A percentile compares a stretch with the other conserved stretches of the same genome.
phyloP scores from a whole-genome alignment of 2,888 invertebrate species.

The Drosophila hamatofila region DNA sequence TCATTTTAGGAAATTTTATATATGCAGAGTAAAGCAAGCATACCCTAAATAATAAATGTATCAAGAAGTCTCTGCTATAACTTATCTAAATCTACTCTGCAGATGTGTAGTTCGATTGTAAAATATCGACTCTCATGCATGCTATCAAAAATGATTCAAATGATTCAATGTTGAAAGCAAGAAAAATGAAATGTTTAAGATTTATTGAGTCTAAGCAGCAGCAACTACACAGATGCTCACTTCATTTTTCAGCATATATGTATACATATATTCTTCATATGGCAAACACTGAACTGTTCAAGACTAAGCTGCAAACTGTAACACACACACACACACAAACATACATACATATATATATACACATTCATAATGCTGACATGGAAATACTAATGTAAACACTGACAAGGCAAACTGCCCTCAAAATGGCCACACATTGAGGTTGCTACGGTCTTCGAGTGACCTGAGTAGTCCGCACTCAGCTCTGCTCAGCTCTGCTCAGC shows the following conservation, averaged over 20 bases:
- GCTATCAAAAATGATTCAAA: not conserved
- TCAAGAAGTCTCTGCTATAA: not conserved
- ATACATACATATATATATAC: conserved; percentile 6
- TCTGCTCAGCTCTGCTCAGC: not conserved
- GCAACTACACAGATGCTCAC: conserved; percentile 6
- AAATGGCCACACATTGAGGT: conserved; percentile 55
- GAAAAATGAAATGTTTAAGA: conserved; percentile 6
- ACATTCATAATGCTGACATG: conserved; percentile 15
- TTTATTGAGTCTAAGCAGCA: conserved; percentile 9
- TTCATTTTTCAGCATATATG: conserved; percentile 12
- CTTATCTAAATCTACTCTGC: not conserved
- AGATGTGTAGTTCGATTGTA: not conserved
- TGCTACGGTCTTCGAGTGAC: not conserved
- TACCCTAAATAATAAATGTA: not conserved
- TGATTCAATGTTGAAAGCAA: conserved; percentile 8
- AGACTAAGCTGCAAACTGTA: conserved; percentile 17
- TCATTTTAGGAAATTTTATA: not conserved
- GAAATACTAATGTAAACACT: conserved; percentile 19
- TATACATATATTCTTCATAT: conserved; percentile 1
- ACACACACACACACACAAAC: not conserved
- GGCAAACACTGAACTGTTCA: conserved; percentile 18
- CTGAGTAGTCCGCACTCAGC: too few species aligned
- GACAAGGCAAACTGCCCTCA: conserved; percentile 37
- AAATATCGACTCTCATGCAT: not conserved
- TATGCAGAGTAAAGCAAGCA: not conserved